These are phyloP conservation scores for Ephydatia muelleri DNA, from an alignment of 37 sponge, comb jelly and placozoan genomes.

Conservation along the genomic window DNA sequence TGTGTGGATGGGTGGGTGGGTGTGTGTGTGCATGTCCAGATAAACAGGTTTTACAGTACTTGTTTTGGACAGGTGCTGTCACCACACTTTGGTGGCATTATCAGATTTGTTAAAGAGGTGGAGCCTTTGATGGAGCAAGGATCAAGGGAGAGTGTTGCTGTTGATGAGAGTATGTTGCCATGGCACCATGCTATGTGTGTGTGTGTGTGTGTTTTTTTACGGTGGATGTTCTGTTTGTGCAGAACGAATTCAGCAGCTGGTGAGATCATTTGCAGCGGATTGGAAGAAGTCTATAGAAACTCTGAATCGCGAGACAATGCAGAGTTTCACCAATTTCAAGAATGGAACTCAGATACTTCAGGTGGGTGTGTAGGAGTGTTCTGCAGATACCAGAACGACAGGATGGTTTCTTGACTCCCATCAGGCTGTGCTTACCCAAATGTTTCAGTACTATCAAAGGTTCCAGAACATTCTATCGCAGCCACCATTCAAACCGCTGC, in stretches of 20 bases:
- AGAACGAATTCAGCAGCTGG: conserved; percentile 84
- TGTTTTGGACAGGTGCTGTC: conserved; percentile 65
- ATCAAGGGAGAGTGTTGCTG: conserved; percentile 43
- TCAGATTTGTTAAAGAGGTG: conserved; percentile 90
- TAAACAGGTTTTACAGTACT: no score
- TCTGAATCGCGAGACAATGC: conserved; percentile 89
- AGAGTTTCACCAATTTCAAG: conserved; percentile 95
- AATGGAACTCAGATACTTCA: conserved; percentile 95
- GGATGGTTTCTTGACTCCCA: background rate
- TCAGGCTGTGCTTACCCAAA: conserved; percentile 85
- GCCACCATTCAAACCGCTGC: conserved; percentile 82
- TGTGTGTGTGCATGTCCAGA: background rate
- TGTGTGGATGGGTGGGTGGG: background rate
- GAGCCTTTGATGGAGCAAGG: conserved; percentile 85
- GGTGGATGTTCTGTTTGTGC: background rate
- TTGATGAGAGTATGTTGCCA: conserved; percentile 70
- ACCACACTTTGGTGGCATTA: conserved; percentile 94
- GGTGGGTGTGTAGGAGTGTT: conserved; percentile 31
- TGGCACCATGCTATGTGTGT: background rate
- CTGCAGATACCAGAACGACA: conserved; percentile 1
- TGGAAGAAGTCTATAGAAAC: conserved; percentile 93
- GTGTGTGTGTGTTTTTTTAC: background rate
- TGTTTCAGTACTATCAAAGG: conserved; percentile 97
- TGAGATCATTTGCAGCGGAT: conserved; percentile 80
- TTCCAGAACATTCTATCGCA: conserved; percentile 92